These are phyloP conservation scores for Merluccius polli DNA, from an alignment of 2,797 vertebrate genomes.

Conservation along the genomic window DNA sequence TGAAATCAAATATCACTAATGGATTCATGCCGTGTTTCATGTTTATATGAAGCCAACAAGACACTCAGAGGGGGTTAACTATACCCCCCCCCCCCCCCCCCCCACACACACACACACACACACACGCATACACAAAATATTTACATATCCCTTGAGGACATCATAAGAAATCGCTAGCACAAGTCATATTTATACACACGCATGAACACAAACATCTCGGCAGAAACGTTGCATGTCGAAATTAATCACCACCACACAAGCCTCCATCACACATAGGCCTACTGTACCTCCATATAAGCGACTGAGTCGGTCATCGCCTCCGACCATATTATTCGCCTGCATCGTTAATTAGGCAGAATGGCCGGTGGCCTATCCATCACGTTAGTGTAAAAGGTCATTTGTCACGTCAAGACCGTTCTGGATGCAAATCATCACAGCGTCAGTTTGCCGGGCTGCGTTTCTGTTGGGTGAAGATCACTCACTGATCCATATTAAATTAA, in stretches of 20 bases:
- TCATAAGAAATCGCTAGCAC: no score
- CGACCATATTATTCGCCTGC: background rate
- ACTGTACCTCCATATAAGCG: background rate
- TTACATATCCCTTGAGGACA: background rate
- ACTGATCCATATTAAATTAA: background rate
- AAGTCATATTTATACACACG: background rate
- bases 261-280: no score
- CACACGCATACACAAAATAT: background rate
- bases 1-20: background rate
- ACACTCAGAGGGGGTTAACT: no score
- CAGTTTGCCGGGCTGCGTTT: no score
- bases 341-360: background rate
- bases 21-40: background rate
- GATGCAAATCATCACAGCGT: background rate
- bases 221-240: background rate
- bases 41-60: background rate
- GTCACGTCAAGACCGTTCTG: background rate
- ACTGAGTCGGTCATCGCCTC: background rate
- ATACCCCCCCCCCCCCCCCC: no score
- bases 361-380: background rate
- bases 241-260: background rate
- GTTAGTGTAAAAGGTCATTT: constrained; percentile 1
- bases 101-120: background rate
- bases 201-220: background rate
- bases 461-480: background rate